phyloP scores from a whole-genome alignment of 2,113 vertebrate species.

The Camelus bactrianus region DNA sequence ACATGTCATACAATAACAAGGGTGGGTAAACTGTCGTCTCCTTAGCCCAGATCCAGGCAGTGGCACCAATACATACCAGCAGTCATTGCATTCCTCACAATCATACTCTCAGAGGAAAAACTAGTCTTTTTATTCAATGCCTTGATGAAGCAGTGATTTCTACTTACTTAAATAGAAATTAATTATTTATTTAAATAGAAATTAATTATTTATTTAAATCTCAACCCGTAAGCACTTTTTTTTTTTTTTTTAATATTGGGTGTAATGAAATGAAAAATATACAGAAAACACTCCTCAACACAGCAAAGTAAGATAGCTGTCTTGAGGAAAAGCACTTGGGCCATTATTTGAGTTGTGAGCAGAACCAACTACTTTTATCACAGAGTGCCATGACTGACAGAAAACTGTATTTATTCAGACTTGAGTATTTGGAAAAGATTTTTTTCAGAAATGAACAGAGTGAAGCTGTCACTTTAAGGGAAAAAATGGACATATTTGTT shows the following conservation, averaged over 20 bases:
- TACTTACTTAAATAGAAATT: not conserved
- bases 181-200: too few species aligned
- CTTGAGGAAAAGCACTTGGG: not conserved
- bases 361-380: not conserved
- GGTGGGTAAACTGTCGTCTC: not conserved
- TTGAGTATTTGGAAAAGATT: not conserved
- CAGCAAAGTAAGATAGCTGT: not conserved
- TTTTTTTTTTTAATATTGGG: not conserved
- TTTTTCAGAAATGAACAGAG: not conserved
- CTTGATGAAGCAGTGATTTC: not conserved
- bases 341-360: not conserved
- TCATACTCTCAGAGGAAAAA: not conserved
- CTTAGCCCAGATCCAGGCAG: not conserved
- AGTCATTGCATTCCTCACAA: not conserved
- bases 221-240: not conserved
- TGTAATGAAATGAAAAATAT: not conserved
- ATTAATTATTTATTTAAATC: not conserved
- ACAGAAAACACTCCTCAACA: not conserved
- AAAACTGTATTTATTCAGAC: slow-evolving; percentile 4
- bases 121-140: not conserved
- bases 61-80: not conserved
- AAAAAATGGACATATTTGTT: not conserved
- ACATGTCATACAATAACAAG: not conserved
- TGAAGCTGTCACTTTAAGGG: not conserved
- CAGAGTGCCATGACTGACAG: not conserved